Evolutionary conservation across 1,140 invertebrate species (phyloP).

Genomic region (Fopius arisanus): DNA sequence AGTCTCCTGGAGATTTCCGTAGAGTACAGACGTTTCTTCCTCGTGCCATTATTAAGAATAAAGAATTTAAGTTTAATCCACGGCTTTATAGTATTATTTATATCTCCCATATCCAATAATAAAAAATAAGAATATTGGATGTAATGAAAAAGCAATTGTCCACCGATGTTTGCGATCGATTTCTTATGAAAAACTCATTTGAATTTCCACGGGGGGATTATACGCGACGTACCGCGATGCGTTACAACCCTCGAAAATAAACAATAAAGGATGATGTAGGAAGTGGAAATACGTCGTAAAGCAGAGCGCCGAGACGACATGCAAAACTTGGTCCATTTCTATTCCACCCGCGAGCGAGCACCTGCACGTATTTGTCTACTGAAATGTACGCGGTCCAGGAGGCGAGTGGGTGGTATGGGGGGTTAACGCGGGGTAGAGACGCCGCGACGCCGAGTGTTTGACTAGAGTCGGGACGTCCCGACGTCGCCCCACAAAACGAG

Average conservation of each 20-base stretch:
- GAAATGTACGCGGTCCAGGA: not conserved
- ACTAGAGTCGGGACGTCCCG: slow-evolving; percentile 17
- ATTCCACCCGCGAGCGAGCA: slow-evolving; percentile 16
- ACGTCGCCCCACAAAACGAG: slow-evolving; percentile 38
- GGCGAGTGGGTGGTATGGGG: not conserved
- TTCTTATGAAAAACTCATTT: no score
- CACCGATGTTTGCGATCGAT: no score
- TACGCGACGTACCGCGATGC: not conserved
- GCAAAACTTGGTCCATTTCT: not conserved
- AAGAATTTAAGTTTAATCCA: no score
- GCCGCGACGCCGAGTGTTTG: slow-evolving; percentile 14
- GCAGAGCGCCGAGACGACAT: not conserved
- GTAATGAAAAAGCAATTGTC: no score
- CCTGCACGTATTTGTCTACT: slow-evolving; percentile 19
- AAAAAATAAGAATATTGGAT: no score
- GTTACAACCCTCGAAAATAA: not conserved
- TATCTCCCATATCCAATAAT: no score
- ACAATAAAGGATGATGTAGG: not conserved
- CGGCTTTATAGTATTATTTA: no score
- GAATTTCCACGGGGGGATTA: no score
- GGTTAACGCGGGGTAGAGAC: slow-evolving; percentile 11
- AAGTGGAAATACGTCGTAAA: not conserved
- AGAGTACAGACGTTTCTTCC: no score
- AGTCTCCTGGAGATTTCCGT: no score
- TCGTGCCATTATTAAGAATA: no score